Percentiles rank a stretch among this genome's conserved stretches.
Conservation (phyloP, 2,797 vertebrate genomes). For the Clangula hyemalis region DNA sequence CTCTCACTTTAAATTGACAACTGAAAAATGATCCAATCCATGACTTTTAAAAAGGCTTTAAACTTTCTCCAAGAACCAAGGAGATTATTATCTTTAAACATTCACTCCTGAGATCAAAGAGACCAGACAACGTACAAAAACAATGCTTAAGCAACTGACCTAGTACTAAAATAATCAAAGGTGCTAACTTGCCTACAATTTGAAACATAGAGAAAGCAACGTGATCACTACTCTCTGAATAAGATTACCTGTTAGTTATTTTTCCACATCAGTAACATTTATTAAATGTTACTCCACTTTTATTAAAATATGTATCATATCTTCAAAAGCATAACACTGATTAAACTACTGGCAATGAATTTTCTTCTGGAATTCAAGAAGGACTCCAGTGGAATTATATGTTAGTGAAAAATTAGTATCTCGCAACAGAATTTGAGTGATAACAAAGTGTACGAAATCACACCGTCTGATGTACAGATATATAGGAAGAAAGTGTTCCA, state of each 20-base stretch:
- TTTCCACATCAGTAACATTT: not conserved
- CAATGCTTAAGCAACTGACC: not conserved
- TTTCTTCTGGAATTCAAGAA: not conserved
- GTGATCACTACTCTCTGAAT: not conserved
- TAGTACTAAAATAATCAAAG: not conserved
- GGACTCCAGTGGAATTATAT: not conserved
- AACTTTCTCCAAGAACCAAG: not conserved
- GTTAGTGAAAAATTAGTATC: not conserved
- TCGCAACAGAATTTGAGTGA: not conserved
- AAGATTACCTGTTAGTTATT: rapidly evolving
- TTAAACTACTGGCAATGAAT: not conserved
- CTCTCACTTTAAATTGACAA: not conserved
- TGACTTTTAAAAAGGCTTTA: not conserved
- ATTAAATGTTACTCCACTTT: not conserved
- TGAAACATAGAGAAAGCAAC: not conserved
- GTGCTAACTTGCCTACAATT: not conserved
- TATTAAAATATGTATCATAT: not conserved
- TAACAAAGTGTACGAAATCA: not conserved
- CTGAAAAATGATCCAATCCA: not conserved
- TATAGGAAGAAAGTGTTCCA: not conserved
- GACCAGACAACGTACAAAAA: not conserved
- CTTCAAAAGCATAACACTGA: not conserved
- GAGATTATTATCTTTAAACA: not conserved
- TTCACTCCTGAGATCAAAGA: not conserved
- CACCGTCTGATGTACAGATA: not conserved